Conservation (phyloP, 2,113 vertebrate genomes). For the Hystrix cristata region DNA sequence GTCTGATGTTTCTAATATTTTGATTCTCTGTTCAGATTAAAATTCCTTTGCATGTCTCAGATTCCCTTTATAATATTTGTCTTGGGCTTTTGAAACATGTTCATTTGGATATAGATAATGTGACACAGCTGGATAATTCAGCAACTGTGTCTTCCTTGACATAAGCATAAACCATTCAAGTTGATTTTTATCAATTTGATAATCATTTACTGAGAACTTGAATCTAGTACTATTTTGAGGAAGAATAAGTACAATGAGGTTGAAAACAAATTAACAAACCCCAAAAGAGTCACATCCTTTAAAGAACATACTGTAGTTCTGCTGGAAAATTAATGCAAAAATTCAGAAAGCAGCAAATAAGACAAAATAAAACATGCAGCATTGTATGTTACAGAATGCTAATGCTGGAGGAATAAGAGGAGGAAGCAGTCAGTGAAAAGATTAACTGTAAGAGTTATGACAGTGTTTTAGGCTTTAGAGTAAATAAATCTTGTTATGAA, state of each 20-base stretch:
- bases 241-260: neutral
- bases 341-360: neutral
- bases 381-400: neutral
- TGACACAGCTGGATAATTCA: neutral
- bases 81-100: slow-evolving; percentile 7
- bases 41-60: slow-evolving; percentile 26
- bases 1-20: neutral
- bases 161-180: neutral
- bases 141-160: neutral
- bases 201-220: slow-evolving; percentile 2
- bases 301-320: neutral
- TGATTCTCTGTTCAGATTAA: slow-evolving; percentile 21
- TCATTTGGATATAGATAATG: neutral
- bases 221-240: neutral
- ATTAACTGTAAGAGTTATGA: neutral
- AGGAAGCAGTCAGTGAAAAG: neutral
- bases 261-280: neutral
- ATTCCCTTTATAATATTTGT: slow-evolving; percentile 25
- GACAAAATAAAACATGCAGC: neutral
- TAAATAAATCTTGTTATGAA: neutral
- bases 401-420: neutral
- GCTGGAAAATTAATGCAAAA: neutral
- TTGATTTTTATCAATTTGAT: neutral
- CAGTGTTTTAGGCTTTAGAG: neutral
- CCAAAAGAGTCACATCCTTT: neutral